Base-by-base conservation (phyloP, 2,888 invertebrate species). In the Caenorhabditis virilis region DNA sequence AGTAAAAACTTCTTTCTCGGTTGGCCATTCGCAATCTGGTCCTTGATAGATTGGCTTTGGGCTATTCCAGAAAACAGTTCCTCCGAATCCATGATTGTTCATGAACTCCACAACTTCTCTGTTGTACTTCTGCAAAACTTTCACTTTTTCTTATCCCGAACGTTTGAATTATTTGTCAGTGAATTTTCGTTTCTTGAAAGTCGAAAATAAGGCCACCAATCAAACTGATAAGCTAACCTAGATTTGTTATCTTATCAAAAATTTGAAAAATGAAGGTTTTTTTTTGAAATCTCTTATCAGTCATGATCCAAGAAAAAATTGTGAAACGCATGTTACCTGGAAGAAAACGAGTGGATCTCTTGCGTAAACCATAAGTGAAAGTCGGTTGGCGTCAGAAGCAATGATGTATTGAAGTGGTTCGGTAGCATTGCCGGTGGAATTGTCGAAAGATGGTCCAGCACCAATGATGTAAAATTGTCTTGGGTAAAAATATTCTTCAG, bases 41-140 rank as follows among this genome's bases (percentile, higher is more conserved):
- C 83, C 84, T 63, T 83, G 84, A 70, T 83, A 83, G 69, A 84
- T 82, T 48, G 83, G 80, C 45, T 74, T 68, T 36, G 83, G 84
- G 41, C 78, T 72, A 70, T 84, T 83, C 82, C 83, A 83, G 71
- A 83, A 84, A n/a, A 81, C 78, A 38, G 70, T 72, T 45, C 83
- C 83, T 30, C 83, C 84, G 62, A 82, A 84, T n/a, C 83, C 81
- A 20, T 77, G 61, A 41, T 73, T 67, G 50, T 78, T 72, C 69
- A 83, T 73, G 65, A 70, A 83, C 33, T 77, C 74, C 33, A 68
- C 72, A 27, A 84, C 79, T 52, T 79, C 80, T 61, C 82, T 80
- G 66, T 82, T 82, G 77, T 81, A 78, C 53, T 79, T 77, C 78
- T 80, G 63, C 35, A 79, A 66, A 46, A 54, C 20, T 38, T 42